phyloP scores from a whole-genome alignment of 2,888 invertebrate species.

The Acrobeloides nanus region DNA sequence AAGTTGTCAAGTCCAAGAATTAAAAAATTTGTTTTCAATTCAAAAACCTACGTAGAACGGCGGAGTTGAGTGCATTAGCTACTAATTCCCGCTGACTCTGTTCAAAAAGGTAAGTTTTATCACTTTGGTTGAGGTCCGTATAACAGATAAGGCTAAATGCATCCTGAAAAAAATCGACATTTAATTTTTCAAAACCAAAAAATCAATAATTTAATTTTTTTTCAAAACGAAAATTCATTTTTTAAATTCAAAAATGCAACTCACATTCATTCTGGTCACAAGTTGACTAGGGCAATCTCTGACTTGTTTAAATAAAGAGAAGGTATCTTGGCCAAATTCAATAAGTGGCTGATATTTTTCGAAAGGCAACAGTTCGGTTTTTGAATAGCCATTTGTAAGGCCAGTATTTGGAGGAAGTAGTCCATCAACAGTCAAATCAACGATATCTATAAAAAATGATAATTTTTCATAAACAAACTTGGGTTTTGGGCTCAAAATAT shows the following conservation, averaged over 20 bases:
- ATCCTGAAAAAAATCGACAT: conserved; percentile 63
- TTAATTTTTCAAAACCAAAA: background rate
- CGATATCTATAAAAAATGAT: conserved; percentile 4
- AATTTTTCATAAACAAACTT: background rate
- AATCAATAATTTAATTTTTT: background rate
- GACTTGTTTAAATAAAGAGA: conserved; percentile 11
- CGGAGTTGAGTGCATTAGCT: conserved; percentile 90
- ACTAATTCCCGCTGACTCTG: conserved; percentile 88
- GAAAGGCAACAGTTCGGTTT: conserved; percentile 9
- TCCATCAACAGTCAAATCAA: conserved; percentile 8
- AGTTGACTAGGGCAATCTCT: conserved; percentile 8
- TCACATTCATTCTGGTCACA: conserved; percentile 18
- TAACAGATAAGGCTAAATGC: conserved; percentile 95
- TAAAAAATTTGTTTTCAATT: background rate
- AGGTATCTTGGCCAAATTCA: conserved; percentile 19
- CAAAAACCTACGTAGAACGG: conserved; percentile 72
- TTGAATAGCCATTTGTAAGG: conserved; percentile 12
- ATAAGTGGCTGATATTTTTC: conserved; percentile 13
- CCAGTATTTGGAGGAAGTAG: background rate
- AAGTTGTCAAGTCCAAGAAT: too few relatives aligned
- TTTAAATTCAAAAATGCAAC: background rate
- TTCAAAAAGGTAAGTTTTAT: conserved; percentile 88
- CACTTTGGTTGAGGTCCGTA: conserved; percentile 93
- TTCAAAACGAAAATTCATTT: background rate
- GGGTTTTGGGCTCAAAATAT: background rate